Conservation (phyloP, 2,888 invertebrate species). For the Platycheirus albimanus region DNA sequence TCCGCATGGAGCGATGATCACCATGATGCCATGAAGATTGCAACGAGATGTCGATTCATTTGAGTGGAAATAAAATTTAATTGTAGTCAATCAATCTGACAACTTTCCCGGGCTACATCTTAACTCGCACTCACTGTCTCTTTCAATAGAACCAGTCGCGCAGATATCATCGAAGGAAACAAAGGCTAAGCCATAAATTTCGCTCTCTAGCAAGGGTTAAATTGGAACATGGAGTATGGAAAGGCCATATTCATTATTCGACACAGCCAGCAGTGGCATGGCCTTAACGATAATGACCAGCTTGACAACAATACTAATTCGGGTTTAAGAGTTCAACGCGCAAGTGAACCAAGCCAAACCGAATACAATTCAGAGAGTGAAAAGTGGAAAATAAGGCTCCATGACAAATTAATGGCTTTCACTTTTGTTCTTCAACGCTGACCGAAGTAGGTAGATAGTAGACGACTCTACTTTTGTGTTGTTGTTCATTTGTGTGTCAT, state of each 20-base stretch:
- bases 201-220: too few species aligned
- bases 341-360: constrained; percentile 12
- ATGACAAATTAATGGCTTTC: constrained; percentile 58
- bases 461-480: constrained; percentile 18
- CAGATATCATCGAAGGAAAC: constrained; percentile 6
- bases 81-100: constrained; percentile 64
- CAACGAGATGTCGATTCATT: constrained; percentile 56
- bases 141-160: constrained; percentile 48
- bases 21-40: constrained; percentile 3
- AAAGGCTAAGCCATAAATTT: too few species aligned
- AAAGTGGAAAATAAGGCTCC: constrained; percentile 9
- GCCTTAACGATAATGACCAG: constrained; percentile 27
- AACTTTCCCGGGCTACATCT: constrained; percentile 53
- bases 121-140: constrained; percentile 57
- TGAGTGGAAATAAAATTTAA: constrained; percentile 53
- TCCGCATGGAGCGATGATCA: not conserved
- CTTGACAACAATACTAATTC: constrained; percentile 32
- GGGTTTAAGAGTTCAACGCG: constrained; percentile 36
- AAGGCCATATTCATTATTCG: not conserved
- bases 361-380: not conserved
- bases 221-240: too few species aligned
- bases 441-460: too few species aligned
- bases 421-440: constrained; percentile 50
- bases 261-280: not conserved
- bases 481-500: not conserved